Conservation (phyloP, 1,140 invertebrate species). For the Homarus americanus region DNA sequence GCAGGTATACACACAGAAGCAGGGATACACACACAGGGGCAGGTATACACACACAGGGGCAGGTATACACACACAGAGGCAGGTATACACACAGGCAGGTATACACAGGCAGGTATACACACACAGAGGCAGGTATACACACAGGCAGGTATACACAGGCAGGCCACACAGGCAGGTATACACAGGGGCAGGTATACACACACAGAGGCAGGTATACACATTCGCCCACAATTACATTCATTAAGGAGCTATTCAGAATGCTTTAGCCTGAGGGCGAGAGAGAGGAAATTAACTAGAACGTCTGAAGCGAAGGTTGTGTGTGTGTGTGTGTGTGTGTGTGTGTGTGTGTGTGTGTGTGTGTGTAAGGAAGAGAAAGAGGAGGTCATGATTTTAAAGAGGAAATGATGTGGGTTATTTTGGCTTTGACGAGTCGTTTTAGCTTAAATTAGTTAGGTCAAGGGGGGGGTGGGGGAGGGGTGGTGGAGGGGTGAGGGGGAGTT, state of each 20-base stretch:
- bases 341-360: background rate
- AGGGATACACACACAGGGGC: background rate
- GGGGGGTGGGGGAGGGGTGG: background rate
- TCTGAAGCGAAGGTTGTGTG: no score
- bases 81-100: conserved; percentile 30
- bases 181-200: conserved; percentile 18
- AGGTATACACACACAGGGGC: conserved; percentile 32
- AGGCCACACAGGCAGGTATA: conserved; percentile 29
- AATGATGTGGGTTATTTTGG: no score
- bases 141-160: background rate
- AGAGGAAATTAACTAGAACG: conserved; percentile 1
- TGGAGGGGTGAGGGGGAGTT: background rate
- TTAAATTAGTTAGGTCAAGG: no score
- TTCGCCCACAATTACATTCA: conserved; percentile 48
- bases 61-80: conserved; percentile 31
- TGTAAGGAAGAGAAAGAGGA: background rate
- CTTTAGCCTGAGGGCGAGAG: conserved; percentile 8
- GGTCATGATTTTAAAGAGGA: no score
- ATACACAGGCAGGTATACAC: conserved; percentile 25
- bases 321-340: no score
- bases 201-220: conserved; percentile 1
- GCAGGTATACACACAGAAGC: background rate
- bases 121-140: background rate
- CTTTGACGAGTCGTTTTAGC: no score
- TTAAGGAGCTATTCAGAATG: conserved; percentile 33